Conservation (phyloP, 2,888 invertebrate species). For the Branchipolynoe longqiensis region DNA sequence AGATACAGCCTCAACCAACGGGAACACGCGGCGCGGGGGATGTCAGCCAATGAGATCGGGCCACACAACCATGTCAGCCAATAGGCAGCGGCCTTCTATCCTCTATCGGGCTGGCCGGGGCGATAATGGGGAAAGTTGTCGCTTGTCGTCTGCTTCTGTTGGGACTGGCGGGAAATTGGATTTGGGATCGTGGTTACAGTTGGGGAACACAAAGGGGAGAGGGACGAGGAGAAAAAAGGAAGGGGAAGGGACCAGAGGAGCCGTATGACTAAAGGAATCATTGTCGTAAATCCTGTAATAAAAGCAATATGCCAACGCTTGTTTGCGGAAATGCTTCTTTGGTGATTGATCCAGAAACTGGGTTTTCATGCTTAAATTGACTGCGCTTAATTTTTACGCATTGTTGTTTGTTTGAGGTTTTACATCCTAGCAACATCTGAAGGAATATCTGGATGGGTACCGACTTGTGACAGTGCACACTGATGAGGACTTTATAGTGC, state of each 20-base stretch:
- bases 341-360: no score
- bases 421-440: no score
- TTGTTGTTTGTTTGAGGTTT: no score
- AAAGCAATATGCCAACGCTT: no score
- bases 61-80: not conserved
- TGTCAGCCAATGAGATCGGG: not conserved
- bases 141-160: slow-evolving; percentile 3
- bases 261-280: no score
- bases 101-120: not conserved
- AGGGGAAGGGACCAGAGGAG: not conserved
- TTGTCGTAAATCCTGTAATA: no score
- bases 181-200: slow-evolving; percentile 26
- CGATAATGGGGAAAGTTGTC: slow-evolving; percentile 1
- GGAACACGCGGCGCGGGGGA: not conserved
- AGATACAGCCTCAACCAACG: not conserved
- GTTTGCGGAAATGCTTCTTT: no score
- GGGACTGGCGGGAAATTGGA: slow-evolving; percentile 18
- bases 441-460: no score
- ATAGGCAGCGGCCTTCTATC: slow-evolving; percentile 9
- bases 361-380: no score
- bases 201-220: not conserved
- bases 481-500: no score
- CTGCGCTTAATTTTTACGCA: no score
- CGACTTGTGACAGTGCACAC: no score
- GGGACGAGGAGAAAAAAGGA: not conserved